phyloP scores from a whole-genome alignment of 2,888 invertebrate genomes.

The Thera britannica region DNA sequence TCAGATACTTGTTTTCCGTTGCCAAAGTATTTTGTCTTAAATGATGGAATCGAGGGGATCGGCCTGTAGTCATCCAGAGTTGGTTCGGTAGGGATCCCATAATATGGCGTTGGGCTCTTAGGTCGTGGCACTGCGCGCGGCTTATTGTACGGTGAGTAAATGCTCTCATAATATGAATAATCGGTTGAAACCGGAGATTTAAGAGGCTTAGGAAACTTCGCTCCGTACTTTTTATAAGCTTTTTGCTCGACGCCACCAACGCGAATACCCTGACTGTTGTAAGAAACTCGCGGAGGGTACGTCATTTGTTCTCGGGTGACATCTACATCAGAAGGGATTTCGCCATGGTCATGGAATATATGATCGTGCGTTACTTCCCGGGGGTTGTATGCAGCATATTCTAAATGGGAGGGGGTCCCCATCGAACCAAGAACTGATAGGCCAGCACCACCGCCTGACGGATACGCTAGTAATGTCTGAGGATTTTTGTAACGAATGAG shows the following conservation, averaged over 20 bases:
- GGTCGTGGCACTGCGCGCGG: constrained; percentile 57
- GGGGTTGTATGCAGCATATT: constrained; percentile 76
- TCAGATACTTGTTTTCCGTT: constrained; percentile 59
- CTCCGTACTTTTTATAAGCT: constrained; percentile 59
- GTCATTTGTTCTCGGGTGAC: constrained; percentile 64
- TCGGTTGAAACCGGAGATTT: constrained; percentile 59
- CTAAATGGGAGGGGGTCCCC: constrained; percentile 69
- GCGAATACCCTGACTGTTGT: constrained; percentile 69
- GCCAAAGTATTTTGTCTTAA: constrained; percentile 59
- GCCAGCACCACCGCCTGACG: constrained; percentile 58
- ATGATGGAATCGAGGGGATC: constrained; percentile 60
- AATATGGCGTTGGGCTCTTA: constrained; percentile 47
- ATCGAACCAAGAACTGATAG: constrained; percentile 63
- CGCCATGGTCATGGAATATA: constrained; percentile 80
- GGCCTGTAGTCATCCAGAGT: constrained; percentile 62
- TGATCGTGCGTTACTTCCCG: constrained; percentile 82
- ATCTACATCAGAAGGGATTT: constrained; percentile 68
- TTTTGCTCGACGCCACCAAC: constrained; percentile 54
- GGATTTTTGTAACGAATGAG: constrained; percentile 63
- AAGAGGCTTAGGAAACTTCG: constrained; percentile 58
- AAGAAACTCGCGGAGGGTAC: constrained; percentile 68
- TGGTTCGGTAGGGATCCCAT: constrained; percentile 49
- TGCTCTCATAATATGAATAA: constrained; percentile 75
- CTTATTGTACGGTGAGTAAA: constrained; percentile 60
- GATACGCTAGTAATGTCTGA: constrained; percentile 58